These are phyloP conservation scores for Trichogramma pretiosum DNA, from an alignment of 1,140 invertebrate species.

Conservation along the genomic window DNA sequence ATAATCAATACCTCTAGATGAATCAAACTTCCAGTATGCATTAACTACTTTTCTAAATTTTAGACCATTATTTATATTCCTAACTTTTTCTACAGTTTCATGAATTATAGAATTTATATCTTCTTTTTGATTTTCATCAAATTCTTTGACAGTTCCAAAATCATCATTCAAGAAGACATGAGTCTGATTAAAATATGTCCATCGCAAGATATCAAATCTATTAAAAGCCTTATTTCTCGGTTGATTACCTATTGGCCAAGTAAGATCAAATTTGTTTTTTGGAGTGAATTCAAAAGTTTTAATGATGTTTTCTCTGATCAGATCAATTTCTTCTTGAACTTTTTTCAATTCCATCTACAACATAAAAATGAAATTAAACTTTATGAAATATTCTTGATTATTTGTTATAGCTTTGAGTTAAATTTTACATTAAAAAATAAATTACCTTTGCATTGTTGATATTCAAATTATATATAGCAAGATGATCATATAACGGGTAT, in stretches of 20 bases:
- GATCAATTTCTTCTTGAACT: conserved; percentile 44
- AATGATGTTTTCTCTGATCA: conserved; percentile 41
- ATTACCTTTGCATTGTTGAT: conserved; percentile 58
- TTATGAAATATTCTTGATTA: background rate
- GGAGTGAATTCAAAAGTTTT: conserved; percentile 40
- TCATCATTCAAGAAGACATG: conserved; percentile 69
- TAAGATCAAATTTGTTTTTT: conserved; percentile 42
- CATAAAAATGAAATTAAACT: conserved; percentile 6
- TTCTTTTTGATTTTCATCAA: conserved; percentile 52
- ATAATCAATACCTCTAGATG: conserved; percentile 81
- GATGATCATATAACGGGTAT: conserved; percentile 55
- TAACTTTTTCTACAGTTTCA: conserved; percentile 46
- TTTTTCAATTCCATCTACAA: conserved; percentile 44
- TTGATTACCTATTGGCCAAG: conserved; percentile 77
- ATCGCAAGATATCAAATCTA: conserved; percentile 78
- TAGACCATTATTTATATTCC: conserved; percentile 48
- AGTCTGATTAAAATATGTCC: conserved; percentile 76
- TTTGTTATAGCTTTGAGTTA: background rate
- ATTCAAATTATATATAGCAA: conserved; percentile 62
- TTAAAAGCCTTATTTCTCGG: conserved; percentile 56
- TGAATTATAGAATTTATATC: conserved; percentile 62
- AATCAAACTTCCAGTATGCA: conserved; percentile 79
- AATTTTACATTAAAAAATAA: background rate
- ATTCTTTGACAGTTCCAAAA: conserved; percentile 50
- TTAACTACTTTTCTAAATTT: conserved; percentile 58